phyloP scores from a whole-genome alignment of 1,140 invertebrate genomes.

The Xylocopa sonorina region DNA sequence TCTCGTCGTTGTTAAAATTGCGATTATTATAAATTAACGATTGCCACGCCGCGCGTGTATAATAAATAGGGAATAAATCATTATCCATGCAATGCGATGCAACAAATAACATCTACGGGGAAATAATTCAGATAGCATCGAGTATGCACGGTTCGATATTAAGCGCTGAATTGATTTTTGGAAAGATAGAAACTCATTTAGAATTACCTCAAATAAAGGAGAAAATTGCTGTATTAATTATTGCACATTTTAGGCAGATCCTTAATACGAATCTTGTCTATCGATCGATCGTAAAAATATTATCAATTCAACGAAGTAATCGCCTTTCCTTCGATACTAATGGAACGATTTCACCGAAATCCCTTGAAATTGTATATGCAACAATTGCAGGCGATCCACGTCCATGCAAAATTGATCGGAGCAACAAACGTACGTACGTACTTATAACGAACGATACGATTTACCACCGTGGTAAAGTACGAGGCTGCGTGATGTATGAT shows the following conservation, averaged over 20 bases:
- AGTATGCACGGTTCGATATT: background rate
- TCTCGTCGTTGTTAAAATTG: background rate
- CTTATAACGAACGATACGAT: background rate
- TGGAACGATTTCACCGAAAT: background rate
- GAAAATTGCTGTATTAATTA: background rate
- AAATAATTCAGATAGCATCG: background rate
- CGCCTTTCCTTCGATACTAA: background rate
- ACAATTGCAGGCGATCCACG: constrained; percentile 18
- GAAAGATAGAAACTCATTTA: too few species aligned
- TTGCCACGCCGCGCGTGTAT: background rate
- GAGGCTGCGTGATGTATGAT: constrained; percentile 22
- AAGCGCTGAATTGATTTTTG: background rate
- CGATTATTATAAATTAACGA: background rate
- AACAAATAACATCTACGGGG: background rate
- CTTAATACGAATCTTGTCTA: background rate
- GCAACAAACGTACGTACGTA: background rate
- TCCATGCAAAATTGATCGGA: constrained; percentile 18
- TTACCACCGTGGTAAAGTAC: background rate
- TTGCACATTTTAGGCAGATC: background rate
- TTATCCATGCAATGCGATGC: background rate
- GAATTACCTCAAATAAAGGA: too few species aligned
- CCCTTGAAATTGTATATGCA: background rate
- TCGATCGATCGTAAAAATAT: background rate
- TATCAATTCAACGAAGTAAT: background rate
- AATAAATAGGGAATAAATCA: background rate